Percentiles rank a stretch among this genome's conserved stretches.
Conservation (phyloP, 2,797 vertebrate species). For the Acomys russatus region DNA sequence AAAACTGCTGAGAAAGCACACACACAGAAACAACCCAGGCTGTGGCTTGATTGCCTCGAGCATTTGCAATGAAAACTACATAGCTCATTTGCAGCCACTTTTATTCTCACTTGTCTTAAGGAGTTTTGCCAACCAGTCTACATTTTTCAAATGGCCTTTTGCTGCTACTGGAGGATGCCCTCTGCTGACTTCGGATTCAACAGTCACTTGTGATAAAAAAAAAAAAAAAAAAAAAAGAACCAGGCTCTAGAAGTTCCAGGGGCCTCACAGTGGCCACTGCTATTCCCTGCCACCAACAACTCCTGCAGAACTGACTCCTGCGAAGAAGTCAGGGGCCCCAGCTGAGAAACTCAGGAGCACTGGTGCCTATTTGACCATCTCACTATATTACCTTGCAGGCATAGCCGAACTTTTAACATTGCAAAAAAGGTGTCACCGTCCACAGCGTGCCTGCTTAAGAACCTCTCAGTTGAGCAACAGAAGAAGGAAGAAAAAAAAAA, state of each 20-base stretch:
- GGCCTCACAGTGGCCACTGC: not conserved
- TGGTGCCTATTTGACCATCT: rapidly evolving
- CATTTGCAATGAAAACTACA: not conserved
- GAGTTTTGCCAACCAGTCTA: not conserved
- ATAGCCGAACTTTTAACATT: not conserved
- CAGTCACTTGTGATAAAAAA: not conserved
- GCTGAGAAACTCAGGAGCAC: not conserved
- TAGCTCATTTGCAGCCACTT: not conserved
- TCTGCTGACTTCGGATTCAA: not conserved
- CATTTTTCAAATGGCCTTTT: not conserved
- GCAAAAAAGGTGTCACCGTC: not conserved
- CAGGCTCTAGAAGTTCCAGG: rapidly evolving
- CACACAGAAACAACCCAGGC: not conserved
- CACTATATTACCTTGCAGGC: too few species aligned
- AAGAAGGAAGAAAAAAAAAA: not conserved
- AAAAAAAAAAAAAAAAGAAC: too few species aligned
- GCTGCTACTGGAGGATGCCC: not conserved
- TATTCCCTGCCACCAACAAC: not conserved
- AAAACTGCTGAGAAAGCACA: not conserved
- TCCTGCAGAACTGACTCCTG: rapidly evolving
- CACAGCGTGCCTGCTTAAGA: not conserved
- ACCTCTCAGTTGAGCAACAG: not conserved
- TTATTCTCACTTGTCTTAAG: not conserved
- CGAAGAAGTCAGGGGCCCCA: rapidly evolving
- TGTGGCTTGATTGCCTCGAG: not conserved